A percentile compares a stretch with the other conserved stretches of the same genome.
These are phyloP conservation scores for Zaprionus nigranus DNA, from an alignment of 1,140 invertebrate genomes.

Conservation along the genomic window DNA sequence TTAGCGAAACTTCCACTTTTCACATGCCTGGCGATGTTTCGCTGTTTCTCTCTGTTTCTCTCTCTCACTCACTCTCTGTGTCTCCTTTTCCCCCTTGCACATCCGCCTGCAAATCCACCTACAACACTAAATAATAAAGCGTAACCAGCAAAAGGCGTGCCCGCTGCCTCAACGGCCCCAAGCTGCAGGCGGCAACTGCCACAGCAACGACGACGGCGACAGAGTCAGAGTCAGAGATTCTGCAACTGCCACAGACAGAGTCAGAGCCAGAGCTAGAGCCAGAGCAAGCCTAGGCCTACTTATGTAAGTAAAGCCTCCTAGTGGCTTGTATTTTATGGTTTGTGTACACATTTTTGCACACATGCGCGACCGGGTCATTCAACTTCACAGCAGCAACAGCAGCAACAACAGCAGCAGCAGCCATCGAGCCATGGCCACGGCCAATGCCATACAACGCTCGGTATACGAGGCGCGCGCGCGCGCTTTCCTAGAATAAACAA, in stretches of 20 bases:
- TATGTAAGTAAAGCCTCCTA: slow-evolving; percentile 75
- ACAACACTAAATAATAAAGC: slow-evolving; percentile 81
- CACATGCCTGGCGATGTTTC: slow-evolving; percentile 35
- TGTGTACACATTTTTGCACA: slow-evolving; percentile 83
- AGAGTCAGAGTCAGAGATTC: slow-evolving; percentile 3
- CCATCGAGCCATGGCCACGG: slow-evolving; percentile 61
- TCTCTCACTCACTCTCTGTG: no score
- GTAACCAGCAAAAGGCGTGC: slow-evolving; percentile 81
- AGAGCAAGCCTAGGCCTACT: slow-evolving; percentile 66
- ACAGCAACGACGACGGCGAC: background rate
- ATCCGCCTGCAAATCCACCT: slow-evolving; percentile 55
- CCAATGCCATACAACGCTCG: slow-evolving; percentile 54
- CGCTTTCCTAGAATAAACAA: slow-evolving; percentile 82
- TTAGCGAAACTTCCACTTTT: slow-evolving; percentile 78
- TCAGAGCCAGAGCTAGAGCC: slow-evolving; percentile 33
- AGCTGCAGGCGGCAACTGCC: slow-evolving; percentile 7
- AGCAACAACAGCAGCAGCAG: slow-evolving; percentile 24
- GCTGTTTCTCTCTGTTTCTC: background rate
- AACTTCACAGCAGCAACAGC: slow-evolving; percentile 57
- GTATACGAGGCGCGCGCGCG: slow-evolving; percentile 59
- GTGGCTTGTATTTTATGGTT: slow-evolving; percentile 82
- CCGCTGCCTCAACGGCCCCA: slow-evolving; percentile 41
- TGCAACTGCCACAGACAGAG: slow-evolving; percentile 26
- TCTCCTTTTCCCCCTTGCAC: background rate
- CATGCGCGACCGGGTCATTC: slow-evolving; percentile 79